Evolutionary conservation across 2,113 vertebrate species (phyloP).

Genomic region (Epinephelus lanceolatus): DNA sequence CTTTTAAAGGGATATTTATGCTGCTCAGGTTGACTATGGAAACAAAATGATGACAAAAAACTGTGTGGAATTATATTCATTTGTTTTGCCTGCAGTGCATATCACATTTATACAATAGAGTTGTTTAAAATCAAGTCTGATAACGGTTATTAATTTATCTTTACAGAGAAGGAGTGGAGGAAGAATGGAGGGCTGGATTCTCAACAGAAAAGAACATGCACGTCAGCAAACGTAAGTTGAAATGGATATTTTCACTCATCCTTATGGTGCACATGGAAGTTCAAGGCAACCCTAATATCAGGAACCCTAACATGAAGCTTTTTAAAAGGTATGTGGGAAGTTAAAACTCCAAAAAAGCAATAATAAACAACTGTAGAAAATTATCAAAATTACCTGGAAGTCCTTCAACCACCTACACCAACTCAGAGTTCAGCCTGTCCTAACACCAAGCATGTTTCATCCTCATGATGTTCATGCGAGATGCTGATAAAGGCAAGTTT

Average conservation of each 20-base stretch:
- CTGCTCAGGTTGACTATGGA: not conserved
- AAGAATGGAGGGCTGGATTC: too few relatives aligned
- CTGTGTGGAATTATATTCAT: not conserved
- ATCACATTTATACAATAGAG: not conserved
- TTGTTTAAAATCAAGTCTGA: not conserved
- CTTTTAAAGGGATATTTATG: not conserved
- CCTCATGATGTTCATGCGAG: not conserved
- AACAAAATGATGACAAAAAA: not conserved
- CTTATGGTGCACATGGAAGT: not conserved
- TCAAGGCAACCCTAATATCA: not conserved
- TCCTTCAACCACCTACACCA: too few relatives aligned
- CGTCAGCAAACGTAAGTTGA: not conserved
- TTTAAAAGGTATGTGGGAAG: not conserved
- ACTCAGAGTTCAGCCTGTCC: not conserved
- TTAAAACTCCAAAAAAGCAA: not conserved
- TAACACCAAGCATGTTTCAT: not conserved
- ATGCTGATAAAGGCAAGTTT: too few relatives aligned
- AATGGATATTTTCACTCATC: not conserved
- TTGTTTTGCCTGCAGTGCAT: not conserved
- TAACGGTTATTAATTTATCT: not conserved
- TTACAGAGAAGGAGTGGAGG: not conserved
- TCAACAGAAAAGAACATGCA: too few relatives aligned
- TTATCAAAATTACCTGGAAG: not conserved
- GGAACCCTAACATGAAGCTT: not conserved
- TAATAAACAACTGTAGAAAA: not conserved